Conservation (phyloP, 2,797 vertebrate species). For the Ibycter americanus region DNA sequence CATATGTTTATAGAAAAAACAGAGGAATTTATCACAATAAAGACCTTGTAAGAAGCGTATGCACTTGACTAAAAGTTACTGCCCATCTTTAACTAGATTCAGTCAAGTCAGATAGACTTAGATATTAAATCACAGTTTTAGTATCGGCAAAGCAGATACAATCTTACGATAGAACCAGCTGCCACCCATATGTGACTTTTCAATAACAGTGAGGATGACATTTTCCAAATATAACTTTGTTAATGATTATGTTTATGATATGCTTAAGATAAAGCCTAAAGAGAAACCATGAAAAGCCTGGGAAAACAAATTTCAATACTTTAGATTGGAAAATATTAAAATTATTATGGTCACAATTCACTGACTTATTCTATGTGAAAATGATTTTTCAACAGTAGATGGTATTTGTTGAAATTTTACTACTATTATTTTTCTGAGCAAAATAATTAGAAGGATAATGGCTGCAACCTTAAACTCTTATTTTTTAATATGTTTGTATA, state of each 20-base stretch:
- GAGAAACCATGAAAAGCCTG: not conserved
- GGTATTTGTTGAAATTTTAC: not conserved
- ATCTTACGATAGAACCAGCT: not conserved
- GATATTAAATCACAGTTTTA: not conserved
- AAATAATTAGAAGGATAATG: not conserved
- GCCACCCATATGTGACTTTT: not conserved
- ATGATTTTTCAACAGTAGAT: not conserved
- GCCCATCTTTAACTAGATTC: not conserved
- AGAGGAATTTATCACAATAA: not conserved
- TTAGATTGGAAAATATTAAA: not conserved
- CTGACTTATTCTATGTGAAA: not conserved
- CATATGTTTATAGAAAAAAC: not conserved
- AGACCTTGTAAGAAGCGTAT: not conserved
- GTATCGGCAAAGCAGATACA: not conserved
- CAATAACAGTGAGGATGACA: not conserved
- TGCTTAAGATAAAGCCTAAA: not conserved
- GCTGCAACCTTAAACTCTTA: accelerated
- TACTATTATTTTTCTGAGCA: not conserved
- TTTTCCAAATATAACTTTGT: not conserved
- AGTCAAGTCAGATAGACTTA: not conserved
- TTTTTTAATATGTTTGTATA: not conserved
- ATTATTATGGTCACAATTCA: not conserved
- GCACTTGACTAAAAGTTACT: not conserved
- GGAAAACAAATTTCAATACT: not conserved
- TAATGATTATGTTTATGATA: not conserved